Base-by-base conservation (phyloP, 2,888 invertebrate species). In the Machimus rusticus region DNA sequence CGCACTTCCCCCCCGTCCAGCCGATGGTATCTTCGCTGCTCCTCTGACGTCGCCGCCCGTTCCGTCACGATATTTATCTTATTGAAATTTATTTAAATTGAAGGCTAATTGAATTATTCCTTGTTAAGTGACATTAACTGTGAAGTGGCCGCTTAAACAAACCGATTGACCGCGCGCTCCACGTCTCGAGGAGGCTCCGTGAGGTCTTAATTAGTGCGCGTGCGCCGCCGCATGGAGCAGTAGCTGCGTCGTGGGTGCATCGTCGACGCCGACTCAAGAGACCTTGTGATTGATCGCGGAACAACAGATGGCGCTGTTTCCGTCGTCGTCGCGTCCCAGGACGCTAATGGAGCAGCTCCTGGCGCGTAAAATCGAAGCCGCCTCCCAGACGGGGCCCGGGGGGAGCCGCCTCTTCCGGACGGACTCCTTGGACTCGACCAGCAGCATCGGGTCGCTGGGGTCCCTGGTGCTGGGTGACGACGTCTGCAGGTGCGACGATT, bases 401-500 rank as follows among this genome's bases (percentile, higher is more conserved):
- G 91, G 91, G 86, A 92, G 91, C 88, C 92, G 93, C 19, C 92
- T 97, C 89, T 94, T 96, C 88, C 94, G 97, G 89, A 95, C 96
- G 34, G 96, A 97, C 90, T 96, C 97, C 8, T 94, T 96, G 92
- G 97, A 97, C 91, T 96, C 96, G 89, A 95, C 95, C 90, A 95
- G 96, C 91, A 96, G 96, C 87, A 93, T 95, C 87, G 94, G 95
- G 23, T 96, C 96, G 91, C 88, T 91, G 87, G 95, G 95, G 87
- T 96, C 96, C 8, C 90, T 95, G 89, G 93, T 95, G 6, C 90
- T 92, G 74, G 92, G 92, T 79, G 95, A 95, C 92, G 96, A 96
- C 91, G 95, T 96, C 89, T 97, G 97, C 92, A 94, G 95, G 88
- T 97, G 97, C 91, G 97, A 97, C 91, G 97, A 97, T 92, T 97